Conservation (phyloP, 2,888 invertebrate species). For the Aethes cnicana region DNA sequence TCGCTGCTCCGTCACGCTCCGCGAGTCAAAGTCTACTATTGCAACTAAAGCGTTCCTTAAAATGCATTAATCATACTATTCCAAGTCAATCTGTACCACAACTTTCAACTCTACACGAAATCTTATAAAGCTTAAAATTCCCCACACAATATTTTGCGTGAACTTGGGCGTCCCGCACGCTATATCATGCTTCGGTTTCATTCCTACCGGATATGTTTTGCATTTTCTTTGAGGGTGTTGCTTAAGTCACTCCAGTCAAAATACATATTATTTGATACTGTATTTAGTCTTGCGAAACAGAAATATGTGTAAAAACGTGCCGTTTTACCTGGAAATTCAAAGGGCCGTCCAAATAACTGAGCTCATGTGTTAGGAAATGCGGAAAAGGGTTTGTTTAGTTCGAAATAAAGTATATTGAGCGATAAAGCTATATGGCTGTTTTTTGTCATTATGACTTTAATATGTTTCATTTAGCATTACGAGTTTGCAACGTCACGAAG, state of each 20-base stretch:
- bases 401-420: no score
- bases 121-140: slow-evolving; percentile 54
- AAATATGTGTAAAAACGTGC: slow-evolving; percentile 1
- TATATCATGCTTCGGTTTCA: slow-evolving; percentile 41
- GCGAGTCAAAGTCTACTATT: slow-evolving; percentile 65
- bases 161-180: slow-evolving; percentile 52
- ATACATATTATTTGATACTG: slow-evolving; percentile 18
- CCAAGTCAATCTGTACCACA: slow-evolving; percentile 44
- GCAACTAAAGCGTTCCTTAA: slow-evolving; percentile 68
- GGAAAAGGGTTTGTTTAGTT: no score
- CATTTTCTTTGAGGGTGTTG: slow-evolving; percentile 55
- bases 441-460: no score
- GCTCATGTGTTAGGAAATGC: no score
- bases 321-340: background rate
- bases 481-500: no score
- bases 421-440: no score
- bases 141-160: slow-evolving; percentile 47
- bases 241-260: slow-evolving; percentile 33
- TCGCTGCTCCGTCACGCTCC: slow-evolving; percentile 56
- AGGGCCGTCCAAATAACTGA: background rate
- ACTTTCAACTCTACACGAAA: slow-evolving; percentile 53
- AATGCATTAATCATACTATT: slow-evolving; percentile 69
- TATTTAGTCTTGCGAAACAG: slow-evolving; percentile 4
- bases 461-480: no score
- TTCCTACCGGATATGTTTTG: slow-evolving; percentile 46